These are phyloP conservation scores for Tragelaphus imberbis DNA, from an alignment of 2,113 vertebrate genomes.

Conservation along the genomic window DNA sequence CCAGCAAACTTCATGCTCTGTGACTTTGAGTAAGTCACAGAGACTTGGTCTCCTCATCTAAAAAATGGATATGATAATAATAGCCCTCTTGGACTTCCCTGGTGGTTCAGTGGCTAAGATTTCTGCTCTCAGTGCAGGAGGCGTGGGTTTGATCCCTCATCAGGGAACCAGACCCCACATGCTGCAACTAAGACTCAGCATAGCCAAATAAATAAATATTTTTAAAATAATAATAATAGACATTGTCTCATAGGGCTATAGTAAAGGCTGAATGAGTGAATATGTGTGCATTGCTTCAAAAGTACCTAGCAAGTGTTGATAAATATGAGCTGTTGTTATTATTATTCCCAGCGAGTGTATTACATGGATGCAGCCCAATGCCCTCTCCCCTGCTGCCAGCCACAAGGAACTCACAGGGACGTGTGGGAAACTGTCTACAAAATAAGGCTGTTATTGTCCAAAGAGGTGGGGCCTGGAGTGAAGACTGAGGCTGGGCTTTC, in stretches of 20 bases:
- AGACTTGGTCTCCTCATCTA: not conserved
- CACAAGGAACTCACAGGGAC: not conserved
- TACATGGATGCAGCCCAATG: fast-evolving
- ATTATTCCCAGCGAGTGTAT: fast-evolving
- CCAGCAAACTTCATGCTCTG: not conserved
- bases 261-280: not conserved
- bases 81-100: not conserved
- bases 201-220: not conserved
- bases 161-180: not conserved
- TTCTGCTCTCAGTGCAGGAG: not conserved
- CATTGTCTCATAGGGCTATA: fast-evolving
- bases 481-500: not conserved
- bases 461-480: too few relatives aligned
- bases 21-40: not conserved
- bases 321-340: not conserved
- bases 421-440: not conserved
- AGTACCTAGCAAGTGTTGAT: fast-evolving
- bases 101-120: not conserved
- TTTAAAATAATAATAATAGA: not conserved
- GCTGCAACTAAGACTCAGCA: not conserved
- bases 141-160: not conserved
- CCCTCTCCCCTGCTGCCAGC: fast-evolving
- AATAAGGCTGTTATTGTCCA: not conserved
- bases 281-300: fast-evolving
- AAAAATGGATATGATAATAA: not conserved